Evolutionary conservation across 2,113 vertebrate genomes (phyloP).

Genomic region (Panthera tigris): DNA sequence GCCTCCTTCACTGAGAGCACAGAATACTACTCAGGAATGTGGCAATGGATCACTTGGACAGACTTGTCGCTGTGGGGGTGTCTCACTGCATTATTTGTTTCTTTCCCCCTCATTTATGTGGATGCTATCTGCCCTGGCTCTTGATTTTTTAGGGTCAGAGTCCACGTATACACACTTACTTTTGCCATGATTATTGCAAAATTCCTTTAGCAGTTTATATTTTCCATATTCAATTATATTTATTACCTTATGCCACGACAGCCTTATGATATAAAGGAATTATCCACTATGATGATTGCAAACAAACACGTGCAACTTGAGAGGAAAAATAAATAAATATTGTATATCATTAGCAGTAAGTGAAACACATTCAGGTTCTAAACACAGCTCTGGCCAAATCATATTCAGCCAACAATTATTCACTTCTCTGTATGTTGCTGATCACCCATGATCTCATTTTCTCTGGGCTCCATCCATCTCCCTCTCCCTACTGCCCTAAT

Average conservation of each 20-base stretch:
- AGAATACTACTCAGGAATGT: neutral
- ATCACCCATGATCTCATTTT: neutral
- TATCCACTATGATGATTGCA: neutral
- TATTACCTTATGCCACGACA: slow-evolving; percentile 54
- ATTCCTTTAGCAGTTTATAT: slow-evolving; percentile 29
- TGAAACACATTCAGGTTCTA: slow-evolving; percentile 33
- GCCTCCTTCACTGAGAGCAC: fast-evolving
- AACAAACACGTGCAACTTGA: slow-evolving; percentile 14
- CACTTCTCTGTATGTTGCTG: neutral
- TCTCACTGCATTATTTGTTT: neutral
- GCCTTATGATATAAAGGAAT: slow-evolving; percentile 25
- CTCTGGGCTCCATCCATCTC: neutral
- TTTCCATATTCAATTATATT: slow-evolving; percentile 60
- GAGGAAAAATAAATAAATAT: slow-evolving; percentile 46
- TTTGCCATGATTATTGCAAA: neutral
- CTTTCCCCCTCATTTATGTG: neutral
- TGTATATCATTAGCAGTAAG: slow-evolving; percentile 1
- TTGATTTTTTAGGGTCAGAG: neutral
- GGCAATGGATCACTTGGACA: neutral
- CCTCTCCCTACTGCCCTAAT: neutral
- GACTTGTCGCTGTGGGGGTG: neutral
- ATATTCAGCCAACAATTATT: neutral
- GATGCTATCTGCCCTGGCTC: neutral
- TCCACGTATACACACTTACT: neutral
- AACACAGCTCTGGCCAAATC: slow-evolving; percentile 8